Evolutionary conservation across 2,797 vertebrate species (phyloP), one percentile per base, ranked within the genome.

Genomic region (Sebastes miniatus): DNA sequence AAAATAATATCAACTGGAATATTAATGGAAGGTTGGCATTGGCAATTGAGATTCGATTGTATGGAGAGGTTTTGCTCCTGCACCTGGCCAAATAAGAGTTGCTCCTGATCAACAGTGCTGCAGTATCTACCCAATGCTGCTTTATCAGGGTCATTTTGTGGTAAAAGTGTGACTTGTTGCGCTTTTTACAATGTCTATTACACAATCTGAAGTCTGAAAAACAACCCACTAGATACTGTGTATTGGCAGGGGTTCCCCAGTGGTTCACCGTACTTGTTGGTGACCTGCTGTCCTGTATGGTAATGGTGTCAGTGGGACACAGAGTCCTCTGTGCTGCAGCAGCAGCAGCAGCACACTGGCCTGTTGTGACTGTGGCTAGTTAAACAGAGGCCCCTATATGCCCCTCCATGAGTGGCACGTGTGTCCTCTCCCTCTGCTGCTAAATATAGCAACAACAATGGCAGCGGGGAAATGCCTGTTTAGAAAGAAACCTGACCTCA

Each of bases 401-500:
- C 81, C 87, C 88, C 87, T 85, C 68, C 47, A 68, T 89, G 89
- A 93, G 89, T 92, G 90, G 87, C 91, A 93, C 85, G 77, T 85
- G 92, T 90, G 90, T 93, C 89, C 87, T 90, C 69, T 43, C 54
- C 73, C 62, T 24, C 84, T 59, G 69, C 84, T 58, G 78, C 95
- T 95, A 95, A 94, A 95, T 94, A 91, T 95, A 96, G 93, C 84
- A 88, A 81, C 91, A 93, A 95, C 94, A 95, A 95, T 94, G 88
- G 92, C 64, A 77, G n/a, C 22, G 43, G 90, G 81, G 86, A 69
- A 92, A 91, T 74, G 69, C 73, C 69, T 85, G 80, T 79, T 88
- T 83, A 72, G 79, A 86, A 69, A 84, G 59, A 85, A 81, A 83
- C 27, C 63, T 69, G 61, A 86, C 69, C 85, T 80, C 79, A 87